Percentiles rank a stretch among this genome's conserved stretches.
phyloP scores from a whole-genome alignment of 1,140 invertebrate genomes.

The Aradophagus sp. region DNA sequence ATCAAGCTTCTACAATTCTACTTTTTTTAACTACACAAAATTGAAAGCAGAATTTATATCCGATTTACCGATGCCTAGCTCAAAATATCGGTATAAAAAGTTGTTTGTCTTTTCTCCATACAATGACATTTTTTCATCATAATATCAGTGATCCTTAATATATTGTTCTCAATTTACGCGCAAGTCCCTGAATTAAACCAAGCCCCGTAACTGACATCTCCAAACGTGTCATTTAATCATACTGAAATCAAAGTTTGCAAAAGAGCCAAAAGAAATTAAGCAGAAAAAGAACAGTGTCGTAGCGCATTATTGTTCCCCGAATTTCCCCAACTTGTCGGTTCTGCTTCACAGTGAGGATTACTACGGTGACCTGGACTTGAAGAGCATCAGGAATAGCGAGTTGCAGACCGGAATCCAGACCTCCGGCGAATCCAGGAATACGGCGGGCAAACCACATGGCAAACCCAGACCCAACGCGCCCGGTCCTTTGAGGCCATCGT shows the following conservation, averaged over 20 bases:
- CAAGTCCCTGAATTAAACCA: too few species aligned
- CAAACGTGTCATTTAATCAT: too few species aligned
- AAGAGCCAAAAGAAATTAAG: conserved; percentile 38
- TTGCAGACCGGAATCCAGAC: conserved; percentile 85
- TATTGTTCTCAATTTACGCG: too few species aligned
- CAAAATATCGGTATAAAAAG: too few species aligned
- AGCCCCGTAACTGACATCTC: too few species aligned
- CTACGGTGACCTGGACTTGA: conserved; percentile 94
- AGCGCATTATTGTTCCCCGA: conserved; percentile 34
- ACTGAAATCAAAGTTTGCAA: conserved; percentile 47
- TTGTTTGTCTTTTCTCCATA: too few species aligned
- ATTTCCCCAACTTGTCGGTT: conserved; percentile 59
- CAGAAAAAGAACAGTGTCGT: conserved; percentile 16
- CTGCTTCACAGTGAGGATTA: conserved; percentile 91
- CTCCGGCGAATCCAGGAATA: conserved; percentile 75
- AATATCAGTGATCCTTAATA: too few species aligned
- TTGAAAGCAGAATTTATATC: too few species aligned
- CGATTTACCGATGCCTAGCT: too few species aligned
- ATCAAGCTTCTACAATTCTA: too few species aligned
- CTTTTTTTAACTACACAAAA: too few species aligned
- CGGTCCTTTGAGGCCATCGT: conserved; percentile 53
- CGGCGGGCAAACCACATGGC: conserved; percentile 68
- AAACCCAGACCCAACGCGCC: conserved; percentile 73
- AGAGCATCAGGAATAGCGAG: conserved; percentile 93
- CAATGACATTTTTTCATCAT: too few species aligned